Evolutionary conservation across 1,140 invertebrate genomes (phyloP), one percentile per base, ranked within the genome.

Genomic region (Homarus americanus): DNA sequence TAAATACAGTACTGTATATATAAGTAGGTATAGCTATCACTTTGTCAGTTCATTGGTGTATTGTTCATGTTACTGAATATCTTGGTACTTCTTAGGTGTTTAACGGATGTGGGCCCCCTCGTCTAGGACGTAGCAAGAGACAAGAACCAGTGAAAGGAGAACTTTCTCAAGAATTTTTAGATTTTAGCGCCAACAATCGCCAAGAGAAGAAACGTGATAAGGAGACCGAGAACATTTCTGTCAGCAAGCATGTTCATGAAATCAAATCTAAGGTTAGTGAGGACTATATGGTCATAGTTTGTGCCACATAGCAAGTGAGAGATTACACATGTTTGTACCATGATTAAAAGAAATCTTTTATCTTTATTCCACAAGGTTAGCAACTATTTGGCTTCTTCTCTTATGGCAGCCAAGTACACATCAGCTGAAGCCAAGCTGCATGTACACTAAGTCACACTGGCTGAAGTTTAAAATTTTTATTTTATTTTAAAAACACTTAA

Each of bases 41-140:
- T n/a, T n/a, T n/a, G n/a, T n/a, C n/a, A n/a, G n/a, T n/a, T n/a
- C n/a, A n/a, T n/a, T n/a, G n/a, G n/a, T 63, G 20, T 24, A 63
- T 63, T 63, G 15, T 63, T 63, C 15, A 63, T 63, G 9, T 49
- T 49, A 49, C 44, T 49, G 17, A 49, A 49, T 28, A 4, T 75
- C 4, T 91, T 80, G 36, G 28, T 63, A 38, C 17, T 83, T 86
- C 36, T 96, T 78, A 95, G 98, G 79, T 99, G 98, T 95, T 97
- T 97, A 93, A 96, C 94, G 91, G 94, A 7, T 93, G 91, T 40
- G 91, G 92, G 10, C 80, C 87, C 82, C 91, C 92, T 20, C 87
- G 75, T 10, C 80, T 92, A n/a, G 90, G 86, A n/a, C 82, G 92
- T 40, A 80, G 38, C 76, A 87, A 72, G 83, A 92, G 78, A 32